A percentile compares a stretch with the other conserved stretches of the same genome.
Evolutionary conservation across 2,888 invertebrate species (phyloP).

Genomic region (Coelopa pilipes): DNA sequence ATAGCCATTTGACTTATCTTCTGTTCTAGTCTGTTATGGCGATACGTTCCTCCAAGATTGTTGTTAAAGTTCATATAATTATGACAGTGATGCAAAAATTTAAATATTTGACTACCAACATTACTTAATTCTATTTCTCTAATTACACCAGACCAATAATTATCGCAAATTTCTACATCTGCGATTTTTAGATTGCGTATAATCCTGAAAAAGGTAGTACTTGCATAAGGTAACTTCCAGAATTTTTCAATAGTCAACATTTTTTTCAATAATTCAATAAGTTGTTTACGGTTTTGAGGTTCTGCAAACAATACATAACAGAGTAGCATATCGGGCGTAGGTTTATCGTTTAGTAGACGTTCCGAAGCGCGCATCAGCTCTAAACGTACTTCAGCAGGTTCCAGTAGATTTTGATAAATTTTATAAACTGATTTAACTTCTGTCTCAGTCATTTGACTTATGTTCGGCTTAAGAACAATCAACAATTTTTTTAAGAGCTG

Average conservation of each 20-base stretch:
- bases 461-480: conserved; percentile 59
- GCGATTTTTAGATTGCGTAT: conserved; percentile 68
- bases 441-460: conserved; percentile 61
- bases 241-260: conserved; percentile 53
- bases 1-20: conserved; percentile 63
- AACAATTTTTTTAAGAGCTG: conserved; percentile 63
- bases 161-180: conserved; percentile 65
- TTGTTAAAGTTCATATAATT: conserved; percentile 71
- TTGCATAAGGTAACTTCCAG: conserved; percentile 54
- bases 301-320: conserved; percentile 67
- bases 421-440: conserved; percentile 66
- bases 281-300: conserved; percentile 65
- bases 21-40: conserved; percentile 68
- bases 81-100: conserved; percentile 66
- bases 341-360: conserved; percentile 57
- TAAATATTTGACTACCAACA: conserved; percentile 50
- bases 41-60: conserved; percentile 69
- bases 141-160: conserved; percentile 68
- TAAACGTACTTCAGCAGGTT: conserved; percentile 68
- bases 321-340: conserved; percentile 66
- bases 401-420: conserved; percentile 68
- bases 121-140: conserved; percentile 55
- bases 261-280: conserved; percentile 61
- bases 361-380: conserved; percentile 65
- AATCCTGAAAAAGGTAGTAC: conserved; percentile 65